Evolutionary conservation across 2,113 vertebrate genomes (phyloP).

Genomic region (Tyrannus savana): DNA sequence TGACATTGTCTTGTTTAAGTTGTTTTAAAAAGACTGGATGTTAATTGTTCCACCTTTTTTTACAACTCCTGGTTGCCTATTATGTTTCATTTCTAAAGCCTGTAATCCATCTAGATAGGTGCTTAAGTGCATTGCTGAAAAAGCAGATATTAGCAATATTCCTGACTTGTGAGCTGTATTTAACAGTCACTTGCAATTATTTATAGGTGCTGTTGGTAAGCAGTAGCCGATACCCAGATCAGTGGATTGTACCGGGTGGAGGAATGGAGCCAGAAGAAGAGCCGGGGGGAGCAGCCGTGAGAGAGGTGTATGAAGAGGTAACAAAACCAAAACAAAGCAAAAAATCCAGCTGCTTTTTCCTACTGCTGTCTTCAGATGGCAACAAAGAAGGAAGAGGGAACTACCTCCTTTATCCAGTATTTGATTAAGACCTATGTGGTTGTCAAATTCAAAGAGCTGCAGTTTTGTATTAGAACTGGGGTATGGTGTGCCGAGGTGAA

Average conservation of each 20-base stretch:
- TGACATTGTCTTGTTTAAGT: background rate
- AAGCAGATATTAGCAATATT: background rate
- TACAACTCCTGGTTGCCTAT: background rate
- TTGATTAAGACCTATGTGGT: background rate
- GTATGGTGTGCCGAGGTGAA: background rate
- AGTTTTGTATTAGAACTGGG: background rate
- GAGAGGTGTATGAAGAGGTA: slow-evolving; percentile 93
- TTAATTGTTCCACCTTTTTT: background rate
- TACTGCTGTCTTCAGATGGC: background rate
- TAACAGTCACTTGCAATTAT: slow-evolving; percentile 10
- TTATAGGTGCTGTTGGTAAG: slow-evolving; percentile 88
- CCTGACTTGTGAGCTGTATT: background rate
- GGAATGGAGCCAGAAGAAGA: slow-evolving; percentile 93
- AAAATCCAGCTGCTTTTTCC: background rate
- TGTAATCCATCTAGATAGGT: background rate
- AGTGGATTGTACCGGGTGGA: slow-evolving; percentile 92
- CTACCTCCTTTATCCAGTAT: background rate
- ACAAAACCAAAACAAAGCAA: background rate
- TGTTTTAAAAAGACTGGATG: background rate
- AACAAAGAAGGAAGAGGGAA: background rate
- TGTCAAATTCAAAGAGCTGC: background rate
- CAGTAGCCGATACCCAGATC: slow-evolving; percentile 90
- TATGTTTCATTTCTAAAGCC: background rate
- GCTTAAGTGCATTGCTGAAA: background rate
- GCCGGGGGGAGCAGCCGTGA: slow-evolving; percentile 84